phyloP scores from a whole-genome alignment of 2,888 invertebrate genomes.

The Drosophila seclusa region DNA sequence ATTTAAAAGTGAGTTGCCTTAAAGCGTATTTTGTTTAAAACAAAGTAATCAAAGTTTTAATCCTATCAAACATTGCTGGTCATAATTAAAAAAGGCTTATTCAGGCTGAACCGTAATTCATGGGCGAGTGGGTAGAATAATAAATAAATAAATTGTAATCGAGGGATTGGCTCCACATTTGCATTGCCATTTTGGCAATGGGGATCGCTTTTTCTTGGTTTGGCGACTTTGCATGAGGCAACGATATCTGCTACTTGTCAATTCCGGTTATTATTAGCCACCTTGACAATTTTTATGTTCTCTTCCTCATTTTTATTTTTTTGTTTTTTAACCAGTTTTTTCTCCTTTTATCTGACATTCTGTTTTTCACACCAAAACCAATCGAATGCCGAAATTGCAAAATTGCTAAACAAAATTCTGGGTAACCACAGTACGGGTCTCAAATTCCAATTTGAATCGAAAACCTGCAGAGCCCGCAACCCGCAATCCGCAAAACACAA shows the following conservation, averaged over 20 bases:
- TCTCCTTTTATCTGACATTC: constrained; percentile 43
- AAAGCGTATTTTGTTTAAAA: neutral
- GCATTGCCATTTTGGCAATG: constrained; percentile 22
- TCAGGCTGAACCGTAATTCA: neutral
- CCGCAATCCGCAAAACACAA: constrained; percentile 10
- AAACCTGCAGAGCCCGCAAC: neutral
- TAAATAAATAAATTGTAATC: neutral
- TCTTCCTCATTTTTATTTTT: neutral
- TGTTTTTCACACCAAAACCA: constrained; percentile 60
- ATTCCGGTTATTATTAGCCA: constrained; percentile 36
- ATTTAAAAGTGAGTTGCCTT: neutral
- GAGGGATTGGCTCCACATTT: neutral
- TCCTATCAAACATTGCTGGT: neutral
- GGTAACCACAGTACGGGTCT: constrained; percentile 27
- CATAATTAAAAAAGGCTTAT: constrained; percentile 12
- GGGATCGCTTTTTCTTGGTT: neutral
- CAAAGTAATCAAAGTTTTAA: neutral
- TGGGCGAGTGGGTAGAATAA: neutral
- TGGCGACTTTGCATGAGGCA: neutral
- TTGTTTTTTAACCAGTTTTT: neutral
- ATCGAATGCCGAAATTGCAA: constrained; percentile 69
- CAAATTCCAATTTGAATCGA: constrained; percentile 21
- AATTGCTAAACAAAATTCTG: constrained; percentile 53
- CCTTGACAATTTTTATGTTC: constrained; percentile 17
- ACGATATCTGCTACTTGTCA: constrained; percentile 42